Evolutionary conservation across 2,113 vertebrate genomes (phyloP).

Genomic region (Bolborhynchus lineola): DNA sequence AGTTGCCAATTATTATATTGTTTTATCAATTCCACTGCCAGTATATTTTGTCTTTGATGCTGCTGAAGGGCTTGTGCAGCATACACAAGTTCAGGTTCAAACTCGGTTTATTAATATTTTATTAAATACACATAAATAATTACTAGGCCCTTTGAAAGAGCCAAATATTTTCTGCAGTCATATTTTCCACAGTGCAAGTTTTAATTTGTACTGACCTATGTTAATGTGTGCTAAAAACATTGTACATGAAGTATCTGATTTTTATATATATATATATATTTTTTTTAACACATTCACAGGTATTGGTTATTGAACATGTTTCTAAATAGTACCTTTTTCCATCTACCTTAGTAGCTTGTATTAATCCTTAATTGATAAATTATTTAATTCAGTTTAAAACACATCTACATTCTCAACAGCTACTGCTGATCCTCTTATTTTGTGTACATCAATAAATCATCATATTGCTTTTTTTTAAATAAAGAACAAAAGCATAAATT

Average conservation of each 20-base stretch:
- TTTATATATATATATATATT: not conserved
- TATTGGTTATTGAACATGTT: not conserved
- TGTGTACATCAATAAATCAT: not conserved
- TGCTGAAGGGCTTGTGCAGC: not conserved
- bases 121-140: not conserved
- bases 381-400: not conserved
- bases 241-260: not conserved
- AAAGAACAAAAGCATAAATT: not conserved
- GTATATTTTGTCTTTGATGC: not conserved
- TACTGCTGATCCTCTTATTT: not conserved
- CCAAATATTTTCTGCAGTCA: not conserved
- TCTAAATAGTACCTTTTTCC: not conserved
- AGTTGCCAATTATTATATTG: not conserved
- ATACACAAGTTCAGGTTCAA: not conserved
- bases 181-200: not conserved
- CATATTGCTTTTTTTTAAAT: not conserved
- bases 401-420: not conserved
- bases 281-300: not conserved
- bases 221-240: not conserved
- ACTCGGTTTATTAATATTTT: not conserved
- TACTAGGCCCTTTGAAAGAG: not conserved
- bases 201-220: not conserved
- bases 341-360: not conserved
- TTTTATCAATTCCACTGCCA: not conserved
- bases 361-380: not conserved